Evolutionary conservation across 2,797 vertebrate species (phyloP), one percentile per base, ranked within the genome.

Genomic region (Poecilia gillii): DNA sequence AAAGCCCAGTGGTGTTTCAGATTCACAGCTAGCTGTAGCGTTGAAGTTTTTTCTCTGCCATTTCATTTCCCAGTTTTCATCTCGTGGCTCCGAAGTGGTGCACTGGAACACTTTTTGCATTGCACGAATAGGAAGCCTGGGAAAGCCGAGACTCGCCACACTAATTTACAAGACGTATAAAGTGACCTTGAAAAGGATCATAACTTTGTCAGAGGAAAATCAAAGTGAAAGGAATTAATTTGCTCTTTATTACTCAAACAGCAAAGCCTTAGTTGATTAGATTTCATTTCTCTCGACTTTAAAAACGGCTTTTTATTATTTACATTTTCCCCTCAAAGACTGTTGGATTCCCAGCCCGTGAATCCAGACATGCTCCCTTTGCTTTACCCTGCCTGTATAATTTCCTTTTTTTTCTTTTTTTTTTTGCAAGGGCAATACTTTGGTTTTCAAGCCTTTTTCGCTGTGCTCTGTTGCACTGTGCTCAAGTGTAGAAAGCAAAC

Each of bases 301-400:
- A 84, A 87, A 84, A 87, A 81, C 88, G 85, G 49, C n/a, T 57
- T 72, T 41, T 49, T 53, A 76, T 78, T 39, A 23, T 39, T 39
- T 66, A 64, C 0, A 39, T 53, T 76, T 55, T 72, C 77, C 70
- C 70, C 72, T 79, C 76, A 80, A 72, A 89, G 57, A 81, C 68
- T 64, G 72, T 91, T 90, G 84, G 86, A 89, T 90, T 92, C 80
- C 85, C 86, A 81, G 75, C 75, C 82, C 79, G 57, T 79, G 39
- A 90, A 90, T 89, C 82, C 77, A 85, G 92, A 92, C 75, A 74
- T 81, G 76, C 84, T 53, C 80, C 49, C 62, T 79, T 79, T 70
- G 73, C 74, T 80, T 81, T 73, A 77, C 77, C 80, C 81, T 20
- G 1, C 88, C 81, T 85, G 81, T 86, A 71, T 77, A 74, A 87